Base-by-base conservation (phyloP, 2,797 vertebrate species). In the Anolis apletophallus region DNA sequence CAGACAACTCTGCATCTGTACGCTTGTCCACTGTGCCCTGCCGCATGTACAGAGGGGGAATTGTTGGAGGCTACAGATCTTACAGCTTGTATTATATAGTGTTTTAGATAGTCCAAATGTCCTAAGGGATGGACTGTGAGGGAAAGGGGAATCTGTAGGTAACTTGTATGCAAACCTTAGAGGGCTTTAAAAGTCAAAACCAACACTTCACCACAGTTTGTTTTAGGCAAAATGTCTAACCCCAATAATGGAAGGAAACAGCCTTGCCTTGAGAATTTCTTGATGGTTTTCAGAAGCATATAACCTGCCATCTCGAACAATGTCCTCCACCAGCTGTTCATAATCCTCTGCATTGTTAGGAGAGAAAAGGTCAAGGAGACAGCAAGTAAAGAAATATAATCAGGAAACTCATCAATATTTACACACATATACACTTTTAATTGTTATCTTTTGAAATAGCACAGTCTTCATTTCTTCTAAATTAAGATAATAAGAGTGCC, bases 281-380 rank as follows among this genome's bases (percentile, higher is more conserved):
- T 99, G 99, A 95, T 99, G 99, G 94, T 99, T 99, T 96, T 99
- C 98, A 0, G 99, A 99, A 36, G 99, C 98, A 0, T 99, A 99
- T 82, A 99, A 97, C 94, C 99, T 96, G 90, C 99, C 99, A 0
- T 99, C 99, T 89, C 99, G 93, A 64, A 99, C 99, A 0, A 99
- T 99, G 95, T 99, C 98, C 95, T 99, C 99, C 57, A 99, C 98
- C 64, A 99, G 96, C 95, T 99, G 98, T 93, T 99, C 98, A 0
- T 99, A 99, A 92, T 99, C 99, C 97, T 99, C 99, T 99, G 96
- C 79, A 93, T 92, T 83, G 86, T 14, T 90, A 52, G 57, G 26
- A 61, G 0, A 85, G 32, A 85, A 67, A 40, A 71, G 11, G 21
- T 73, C 11, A 88, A 29, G 50, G 36, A 29, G 54, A 46, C 29